Base-by-base conservation (phyloP, 2,113 vertebrate genomes). In the Glaucomys volans region DNA sequence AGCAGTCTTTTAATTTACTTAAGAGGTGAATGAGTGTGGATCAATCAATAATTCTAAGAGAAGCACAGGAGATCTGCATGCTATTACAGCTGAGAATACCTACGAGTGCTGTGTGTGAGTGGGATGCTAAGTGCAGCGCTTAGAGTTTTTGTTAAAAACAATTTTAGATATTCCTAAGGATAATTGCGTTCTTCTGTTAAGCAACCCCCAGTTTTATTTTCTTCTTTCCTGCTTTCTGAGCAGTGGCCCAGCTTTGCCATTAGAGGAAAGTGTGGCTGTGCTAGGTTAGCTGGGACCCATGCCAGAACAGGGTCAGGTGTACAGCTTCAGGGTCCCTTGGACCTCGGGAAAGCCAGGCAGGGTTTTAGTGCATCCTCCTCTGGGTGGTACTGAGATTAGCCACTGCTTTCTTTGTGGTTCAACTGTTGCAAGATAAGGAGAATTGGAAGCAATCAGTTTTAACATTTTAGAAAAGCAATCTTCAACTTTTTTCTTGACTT, bases 1-100 rank as follows among this genome's bases (percentile, higher is more conserved):
- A 86, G 82, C 62, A 76, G 47, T 91, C 87, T 91, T 96, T 92
- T 94, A 91, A 91, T 97, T 95, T 86, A 47, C 35, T 17, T 54
- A 72, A 28, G 26, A 85, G 42, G 54, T 75, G n/a, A 93, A 74
- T 22, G n/a, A 82, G 20, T 77, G 5, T 62, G 44, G 40, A n/a
- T 47, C 30, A 22, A 10, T 82, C 59, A 57, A 0, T 74, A 71
- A 44, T 91, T 62, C 77, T 47, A 50, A 76, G 28, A 76, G 26
- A 6, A 86, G 74, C 22, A 2, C 14, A 20, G 50, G 47, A 37
- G 54, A 16, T 74, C 52, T 54, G 17, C 35, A 28, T 30, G 26
- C 0, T 26, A 44, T 76, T 92, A 67, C 2, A 80, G 5, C 85
- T 22, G 54, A 74, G 85, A 40, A 14, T 42, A 44, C 67, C 82